Percentiles rank a stretch among this genome's conserved stretches.
Evolutionary conservation across 2,113 vertebrate genomes (phyloP).

Genomic region (Sylvia atricapilla): DNA sequence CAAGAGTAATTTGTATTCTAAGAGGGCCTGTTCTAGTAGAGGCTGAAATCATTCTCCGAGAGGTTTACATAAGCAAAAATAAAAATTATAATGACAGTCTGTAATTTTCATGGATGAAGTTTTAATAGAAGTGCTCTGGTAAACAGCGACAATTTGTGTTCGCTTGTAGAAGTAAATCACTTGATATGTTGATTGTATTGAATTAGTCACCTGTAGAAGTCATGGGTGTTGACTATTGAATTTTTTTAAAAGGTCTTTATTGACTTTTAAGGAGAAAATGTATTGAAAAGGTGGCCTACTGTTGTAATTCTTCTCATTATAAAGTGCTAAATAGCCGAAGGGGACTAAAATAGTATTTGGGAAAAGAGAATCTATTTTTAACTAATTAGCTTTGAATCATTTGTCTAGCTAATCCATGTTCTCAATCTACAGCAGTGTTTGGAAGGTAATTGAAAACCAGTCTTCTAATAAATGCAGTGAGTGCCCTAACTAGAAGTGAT

Average conservation of each 20-base stretch:
- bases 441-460: conserved; percentile 53
- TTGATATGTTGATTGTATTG: conserved; percentile 45
- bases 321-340: conserved; percentile 65
- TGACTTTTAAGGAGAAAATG: conserved; percentile 66
- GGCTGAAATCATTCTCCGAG: conserved; percentile 40
- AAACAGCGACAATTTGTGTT: conserved; percentile 49
- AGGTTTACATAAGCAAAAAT: conserved; percentile 51
- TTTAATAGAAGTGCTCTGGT: conserved; percentile 42
- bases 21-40: conserved; percentile 21
- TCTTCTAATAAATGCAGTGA: background rate
- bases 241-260: conserved; percentile 65
- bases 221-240: conserved; percentile 57
- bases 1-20: conserved; percentile 47
- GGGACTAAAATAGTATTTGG: conserved; percentile 50
- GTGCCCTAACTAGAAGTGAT: background rate
- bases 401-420: conserved; percentile 41
- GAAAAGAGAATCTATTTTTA: conserved; percentile 66
- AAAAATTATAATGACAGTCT: conserved; percentile 47
- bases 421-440: conserved; percentile 29
- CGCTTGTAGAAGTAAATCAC: conserved; percentile 58
- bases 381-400: conserved; percentile 63
- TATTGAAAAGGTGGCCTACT: conserved; percentile 35
- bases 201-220: conserved; percentile 62
- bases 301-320: conserved; percentile 62
- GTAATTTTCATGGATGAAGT: conserved; percentile 60